Percentiles rank a stretch among this genome's conserved stretches.
Conservation (phyloP, 1,140 invertebrate species). For the Drusus annulatus region DNA sequence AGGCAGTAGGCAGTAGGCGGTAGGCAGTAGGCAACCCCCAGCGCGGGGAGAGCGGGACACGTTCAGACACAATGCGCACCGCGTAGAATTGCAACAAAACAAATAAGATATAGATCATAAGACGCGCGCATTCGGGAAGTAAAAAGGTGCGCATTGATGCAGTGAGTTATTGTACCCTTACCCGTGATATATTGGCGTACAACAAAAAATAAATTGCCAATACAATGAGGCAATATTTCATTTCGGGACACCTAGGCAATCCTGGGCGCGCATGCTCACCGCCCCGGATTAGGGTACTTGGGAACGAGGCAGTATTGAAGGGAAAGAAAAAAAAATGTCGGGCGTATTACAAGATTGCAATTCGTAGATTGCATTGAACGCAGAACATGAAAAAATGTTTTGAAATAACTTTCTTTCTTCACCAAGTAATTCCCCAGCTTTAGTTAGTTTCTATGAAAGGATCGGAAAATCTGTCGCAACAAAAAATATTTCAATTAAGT, state of each 20-base stretch:
- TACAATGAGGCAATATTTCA: constrained; percentile 57
- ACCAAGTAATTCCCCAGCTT: background rate
- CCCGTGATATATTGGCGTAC: constrained; percentile 55
- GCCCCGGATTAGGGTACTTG: constrained; percentile 31
- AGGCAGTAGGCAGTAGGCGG: no score
- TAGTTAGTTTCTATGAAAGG: background rate
- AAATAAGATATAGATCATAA: constrained; percentile 59
- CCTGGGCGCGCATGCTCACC: constrained; percentile 41
- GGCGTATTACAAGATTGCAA: constrained; percentile 36
- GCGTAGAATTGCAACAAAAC: constrained; percentile 58
- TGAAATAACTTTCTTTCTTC: constrained; percentile 15
- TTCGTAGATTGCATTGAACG: constrained; percentile 14
- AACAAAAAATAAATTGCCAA: constrained; percentile 55
- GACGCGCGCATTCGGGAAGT: constrained; percentile 38
- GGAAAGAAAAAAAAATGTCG: background rate
- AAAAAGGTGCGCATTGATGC: constrained; percentile 55
- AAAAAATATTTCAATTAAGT: no score
- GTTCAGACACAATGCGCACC: constrained; percentile 50
- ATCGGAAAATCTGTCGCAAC: background rate
- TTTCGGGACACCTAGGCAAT: constrained; percentile 53
- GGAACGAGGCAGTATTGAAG: background rate
- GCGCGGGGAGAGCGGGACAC: constrained; percentile 36
- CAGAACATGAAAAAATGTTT: constrained; percentile 12
- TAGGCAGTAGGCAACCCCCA: no score
- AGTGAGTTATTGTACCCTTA: constrained; percentile 58